These are phyloP conservation scores for Barbus barbus DNA, from an alignment of 2,113 vertebrate genomes.

Conservation along the genomic window DNA sequence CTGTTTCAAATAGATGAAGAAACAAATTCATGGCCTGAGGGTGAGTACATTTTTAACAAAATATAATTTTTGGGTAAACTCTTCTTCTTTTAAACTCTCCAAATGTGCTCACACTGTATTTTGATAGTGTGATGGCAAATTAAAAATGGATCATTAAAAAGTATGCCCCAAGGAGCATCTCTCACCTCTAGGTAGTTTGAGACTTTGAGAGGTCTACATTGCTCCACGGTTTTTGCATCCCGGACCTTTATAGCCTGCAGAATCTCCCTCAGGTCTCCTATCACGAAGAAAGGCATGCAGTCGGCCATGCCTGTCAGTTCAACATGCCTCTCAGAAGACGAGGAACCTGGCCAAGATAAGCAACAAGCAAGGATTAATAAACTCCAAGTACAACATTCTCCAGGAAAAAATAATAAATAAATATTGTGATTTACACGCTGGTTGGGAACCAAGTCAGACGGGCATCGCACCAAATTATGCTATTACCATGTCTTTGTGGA, in stretches of 20 bases:
- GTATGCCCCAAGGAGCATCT: conserved; percentile 2
- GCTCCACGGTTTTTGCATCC: conserved; percentile 78
- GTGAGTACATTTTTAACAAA: too few relatives aligned
- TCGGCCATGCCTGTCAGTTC: conserved; percentile 89
- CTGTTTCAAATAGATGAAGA: too few relatives aligned
- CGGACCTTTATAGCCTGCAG: conserved; percentile 80
- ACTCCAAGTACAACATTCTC: conserved; percentile 72
- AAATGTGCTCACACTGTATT: not conserved
- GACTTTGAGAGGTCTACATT: conserved; percentile 93
- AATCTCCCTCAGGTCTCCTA: conserved; percentile 93
- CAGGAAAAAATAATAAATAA: conserved; percentile 83
- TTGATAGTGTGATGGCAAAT: not conserved
- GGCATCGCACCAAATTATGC: conserved; percentile 75
- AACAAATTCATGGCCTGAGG: too few relatives aligned
- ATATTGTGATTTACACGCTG: conserved; percentile 76
- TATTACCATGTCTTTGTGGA: conserved; percentile 73
- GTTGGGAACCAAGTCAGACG: conserved; percentile 73
- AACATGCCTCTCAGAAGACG: conserved; percentile 77
- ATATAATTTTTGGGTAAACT: too few relatives aligned
- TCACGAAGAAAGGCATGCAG: conserved; percentile 88
- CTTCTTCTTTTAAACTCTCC: not conserved
- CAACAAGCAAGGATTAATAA: conserved; percentile 72
- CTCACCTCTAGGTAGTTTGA: conserved; percentile 90
- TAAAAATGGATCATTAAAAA: not conserved
- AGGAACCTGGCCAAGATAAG: conserved; percentile 80